Evolutionary conservation across 2,113 vertebrate species (phyloP), one percentile per base, ranked within the genome.

Genomic region (Maccullochella peelii): DNA sequence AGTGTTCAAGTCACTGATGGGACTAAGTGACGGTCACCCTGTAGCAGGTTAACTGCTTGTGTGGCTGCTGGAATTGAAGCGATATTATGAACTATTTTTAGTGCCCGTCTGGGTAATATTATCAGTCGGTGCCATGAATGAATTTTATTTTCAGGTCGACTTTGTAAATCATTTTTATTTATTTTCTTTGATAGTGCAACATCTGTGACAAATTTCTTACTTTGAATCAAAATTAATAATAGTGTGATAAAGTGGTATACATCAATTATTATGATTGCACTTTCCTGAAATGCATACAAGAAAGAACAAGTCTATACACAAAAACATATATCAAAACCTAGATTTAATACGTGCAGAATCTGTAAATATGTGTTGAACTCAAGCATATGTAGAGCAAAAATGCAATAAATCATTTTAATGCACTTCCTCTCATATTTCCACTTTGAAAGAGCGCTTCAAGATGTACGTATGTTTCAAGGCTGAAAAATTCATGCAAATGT

Each of bases 401-500:
- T 23, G 36, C 33, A 33, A 57, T 8, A 18, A 44, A 73, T 80
- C 7, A 38, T n/a, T 44, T 40, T 5, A 66, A 27, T 18, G 23
- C 20, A 67, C 67, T 7, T 23, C 50, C 23, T 38, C 54, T 68
- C 10, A 12, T 42, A 30, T 77, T 58, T 77, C 40, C 44, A 8
- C 71, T 82, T n/a, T 50, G 2, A 75, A 44, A 40, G 14, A 21
- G 59, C 44, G 27, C 50, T 14, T 69, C 52, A 54, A 79, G 57
- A 55, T 47, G 49, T 20, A 44, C 1, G 6, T 27, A 47, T 30
- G 27, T 71, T 73, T 76, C 58, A 62, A 25, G 57, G 54, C 47
- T 61, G 16, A 5, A 40, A 68, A 47, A 84, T 82, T 47, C 71
- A 82, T 61, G 75, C 81, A 63, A 50, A 80, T 52, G 68, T 70